Percentiles rank a stretch among this genome's conserved stretches.
Conservation (phyloP, 2,888 invertebrate species). For the Anodontia alba region DNA sequence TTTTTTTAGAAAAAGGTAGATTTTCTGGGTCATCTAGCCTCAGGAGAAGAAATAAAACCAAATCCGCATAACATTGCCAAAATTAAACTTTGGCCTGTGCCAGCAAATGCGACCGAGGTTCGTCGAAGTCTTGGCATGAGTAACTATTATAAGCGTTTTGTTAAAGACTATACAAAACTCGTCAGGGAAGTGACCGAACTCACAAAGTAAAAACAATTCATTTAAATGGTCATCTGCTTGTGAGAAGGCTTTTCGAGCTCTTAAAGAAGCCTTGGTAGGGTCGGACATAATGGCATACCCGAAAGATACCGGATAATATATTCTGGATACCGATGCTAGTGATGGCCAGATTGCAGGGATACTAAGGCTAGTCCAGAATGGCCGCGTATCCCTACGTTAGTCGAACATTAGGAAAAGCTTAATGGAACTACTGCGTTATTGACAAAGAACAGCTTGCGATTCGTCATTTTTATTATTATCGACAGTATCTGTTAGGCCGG, state of each 20-base stretch:
- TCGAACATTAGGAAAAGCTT: conserved; percentile 43
- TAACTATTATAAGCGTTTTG: conserved; percentile 39
- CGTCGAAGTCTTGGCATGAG: conserved; percentile 44
- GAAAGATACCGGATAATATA: conserved; percentile 31
- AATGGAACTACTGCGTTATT: conserved; percentile 41
- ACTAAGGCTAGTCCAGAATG: conserved; percentile 48
- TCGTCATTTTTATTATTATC: conserved; percentile 35
- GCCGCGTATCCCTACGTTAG: conserved; percentile 52
- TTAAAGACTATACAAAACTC: conserved; percentile 28
- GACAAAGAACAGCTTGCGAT: conserved; percentile 36
- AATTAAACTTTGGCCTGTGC: conserved; percentile 45
- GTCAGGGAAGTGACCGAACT: conserved; percentile 23
- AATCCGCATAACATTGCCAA: conserved; percentile 46
- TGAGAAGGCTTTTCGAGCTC: conserved; percentile 29
- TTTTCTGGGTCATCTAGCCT: conserved; percentile 40
- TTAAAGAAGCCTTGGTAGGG: conserved; percentile 39
- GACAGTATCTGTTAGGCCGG: conserved; percentile 37
- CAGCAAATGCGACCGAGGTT: conserved; percentile 40
- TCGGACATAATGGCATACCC: conserved; percentile 54
- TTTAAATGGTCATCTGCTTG: conserved; percentile 43
- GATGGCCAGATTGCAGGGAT: conserved; percentile 48
- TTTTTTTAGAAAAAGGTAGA: conserved; percentile 43
- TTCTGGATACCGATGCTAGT: conserved; percentile 58
- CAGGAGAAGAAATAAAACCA: conserved; percentile 33
- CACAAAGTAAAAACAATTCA: conserved; percentile 3